Conservation (phyloP, 1,140 invertebrate genomes). For the Phymastichus coffea region DNA sequence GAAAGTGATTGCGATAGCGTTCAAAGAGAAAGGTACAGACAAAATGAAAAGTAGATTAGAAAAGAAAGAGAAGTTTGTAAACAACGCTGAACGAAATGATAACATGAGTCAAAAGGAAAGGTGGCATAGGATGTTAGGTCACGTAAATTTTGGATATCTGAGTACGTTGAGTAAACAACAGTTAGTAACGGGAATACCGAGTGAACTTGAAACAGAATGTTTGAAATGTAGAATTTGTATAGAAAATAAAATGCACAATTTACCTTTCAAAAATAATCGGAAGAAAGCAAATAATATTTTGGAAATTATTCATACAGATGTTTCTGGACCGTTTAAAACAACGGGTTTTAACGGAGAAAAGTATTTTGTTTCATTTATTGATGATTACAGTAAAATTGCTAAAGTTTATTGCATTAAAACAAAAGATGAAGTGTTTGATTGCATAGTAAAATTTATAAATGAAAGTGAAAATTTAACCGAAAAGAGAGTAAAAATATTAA, state of each 20-base stretch:
- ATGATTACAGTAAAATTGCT: background rate
- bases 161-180: background rate
- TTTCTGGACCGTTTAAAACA: background rate
- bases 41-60: background rate
- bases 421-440: background rate
- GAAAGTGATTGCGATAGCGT: background rate
- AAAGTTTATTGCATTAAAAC: background rate
- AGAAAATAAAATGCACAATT: background rate
- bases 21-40: background rate
- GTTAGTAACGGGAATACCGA: background rate
- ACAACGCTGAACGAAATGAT: background rate
- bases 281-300: background rate
- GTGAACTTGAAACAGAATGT: background rate
- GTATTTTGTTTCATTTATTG: background rate
- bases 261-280: background rate
- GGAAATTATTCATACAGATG: background rate
- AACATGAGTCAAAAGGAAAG: background rate
- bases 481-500: slow-evolving; percentile 24
- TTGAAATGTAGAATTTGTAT: slow-evolving; percentile 1
- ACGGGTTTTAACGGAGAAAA: background rate
- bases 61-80: background rate
- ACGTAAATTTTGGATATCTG: background rate
- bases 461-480: background rate
- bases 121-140: too few species aligned
- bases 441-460: background rate